These are phyloP conservation scores for Nemotelus nigrinus DNA, from an alignment of 2,888 invertebrate species.

Conservation along the genomic window DNA sequence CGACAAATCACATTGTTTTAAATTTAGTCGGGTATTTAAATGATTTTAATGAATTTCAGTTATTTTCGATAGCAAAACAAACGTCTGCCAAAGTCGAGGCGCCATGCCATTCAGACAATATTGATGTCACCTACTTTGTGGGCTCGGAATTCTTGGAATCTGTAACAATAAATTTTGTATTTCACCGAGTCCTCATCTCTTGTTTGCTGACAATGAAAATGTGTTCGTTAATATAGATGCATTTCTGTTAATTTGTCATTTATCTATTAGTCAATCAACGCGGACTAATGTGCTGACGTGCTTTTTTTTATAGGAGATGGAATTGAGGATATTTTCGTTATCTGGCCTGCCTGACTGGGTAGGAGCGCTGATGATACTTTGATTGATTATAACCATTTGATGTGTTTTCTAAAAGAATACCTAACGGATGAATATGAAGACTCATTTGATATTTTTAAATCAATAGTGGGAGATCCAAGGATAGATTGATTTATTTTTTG, in stretches of 20 bases:
- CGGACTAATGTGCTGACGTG: constrained; percentile 7
- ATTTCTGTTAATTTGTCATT: constrained; percentile 17
- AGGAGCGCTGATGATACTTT: neutral
- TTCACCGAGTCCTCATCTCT: constrained; percentile 1
- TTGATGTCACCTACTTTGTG: constrained; percentile 44
- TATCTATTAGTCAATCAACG: constrained; percentile 29
- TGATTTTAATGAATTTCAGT: constrained; percentile 37
- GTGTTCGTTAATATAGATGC: neutral
- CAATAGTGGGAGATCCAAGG: no score
- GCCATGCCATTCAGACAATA: constrained; percentile 41
- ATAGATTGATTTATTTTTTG: no score
- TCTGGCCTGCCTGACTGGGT: no score
- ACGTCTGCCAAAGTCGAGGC: constrained; percentile 24
- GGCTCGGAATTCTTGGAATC: constrained; percentile 36
- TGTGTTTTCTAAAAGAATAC: neutral
- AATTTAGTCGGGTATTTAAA: constrained; percentile 38
- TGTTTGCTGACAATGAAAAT: no score
- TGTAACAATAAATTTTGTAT: constrained; percentile 21
- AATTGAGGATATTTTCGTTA: no score
- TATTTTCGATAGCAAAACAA: constrained; percentile 37
- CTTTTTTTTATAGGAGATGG: neutral
- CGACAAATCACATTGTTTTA: constrained; percentile 8
- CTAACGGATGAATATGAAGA: no score
- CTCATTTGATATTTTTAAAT: no score
- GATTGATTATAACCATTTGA: neutral